Conservation (phyloP, 2,797 vertebrate species). For the Silurus lanzhouensis region DNA sequence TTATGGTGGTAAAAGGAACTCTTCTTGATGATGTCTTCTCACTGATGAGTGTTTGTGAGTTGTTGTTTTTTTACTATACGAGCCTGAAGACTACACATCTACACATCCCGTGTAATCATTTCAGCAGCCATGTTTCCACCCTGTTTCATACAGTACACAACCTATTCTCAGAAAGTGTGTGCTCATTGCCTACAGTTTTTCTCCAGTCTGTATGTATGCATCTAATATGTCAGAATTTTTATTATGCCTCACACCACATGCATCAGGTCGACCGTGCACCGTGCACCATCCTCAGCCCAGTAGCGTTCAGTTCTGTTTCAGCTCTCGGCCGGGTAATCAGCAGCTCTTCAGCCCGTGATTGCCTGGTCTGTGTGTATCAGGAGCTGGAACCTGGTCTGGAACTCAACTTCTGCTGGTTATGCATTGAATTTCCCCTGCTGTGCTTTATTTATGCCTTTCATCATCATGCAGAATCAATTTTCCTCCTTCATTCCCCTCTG, state of each 20-base stretch:
- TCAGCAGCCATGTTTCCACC: not conserved
- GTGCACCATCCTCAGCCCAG: not conserved
- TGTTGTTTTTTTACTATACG: not conserved
- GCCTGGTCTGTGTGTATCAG: constrained; percentile 18
- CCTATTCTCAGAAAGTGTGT: not conserved
- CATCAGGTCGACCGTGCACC: not conserved
- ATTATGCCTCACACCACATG: constrained; percentile 2
- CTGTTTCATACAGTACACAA: not conserved
- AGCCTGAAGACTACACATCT: not conserved
- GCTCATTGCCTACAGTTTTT: not conserved
- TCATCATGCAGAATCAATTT: constrained; percentile 67
- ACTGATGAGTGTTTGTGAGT: not conserved
- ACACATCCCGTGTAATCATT: too few species aligned
- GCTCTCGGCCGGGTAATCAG: constrained; percentile 28
- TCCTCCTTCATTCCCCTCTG: constrained; percentile 69
- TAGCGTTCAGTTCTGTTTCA: constrained; percentile 12
- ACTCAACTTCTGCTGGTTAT: constrained; percentile 57
- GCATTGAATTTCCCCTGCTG: constrained; percentile 66
- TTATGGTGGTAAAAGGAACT: not conserved
- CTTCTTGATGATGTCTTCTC: not conserved
- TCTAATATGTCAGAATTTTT: constrained; percentile 15
- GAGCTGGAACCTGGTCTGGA: constrained; percentile 27
- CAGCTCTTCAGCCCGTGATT: constrained; percentile 28
- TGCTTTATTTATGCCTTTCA: constrained; percentile 44
- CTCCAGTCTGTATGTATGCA: not conserved